Base-by-base conservation (phyloP, 2,797 vertebrate species). In the Gambelia wislizenii region DNA sequence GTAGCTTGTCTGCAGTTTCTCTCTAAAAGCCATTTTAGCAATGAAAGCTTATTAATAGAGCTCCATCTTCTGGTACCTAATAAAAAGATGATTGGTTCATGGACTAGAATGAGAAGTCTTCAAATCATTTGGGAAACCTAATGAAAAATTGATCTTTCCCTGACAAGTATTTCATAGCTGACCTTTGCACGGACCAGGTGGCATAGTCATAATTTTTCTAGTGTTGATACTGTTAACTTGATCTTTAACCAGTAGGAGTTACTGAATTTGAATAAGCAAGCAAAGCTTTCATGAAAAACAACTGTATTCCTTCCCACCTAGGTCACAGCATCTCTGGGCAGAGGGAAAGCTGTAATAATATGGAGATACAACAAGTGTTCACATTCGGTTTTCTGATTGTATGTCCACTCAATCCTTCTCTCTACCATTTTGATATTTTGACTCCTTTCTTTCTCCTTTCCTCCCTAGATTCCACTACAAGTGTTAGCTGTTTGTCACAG, bases 31-130 rank as follows among this genome's bases (percentile, higher is more conserved):
- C 0, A 83, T 79, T 13, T 76, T 27, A 82, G 27, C 56, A 85
- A 89, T n/a, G 56, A n/a, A 94, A 88, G n/a, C 92, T 97, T 95
- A 96, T 96, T 96, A 91, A 92, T 93, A 95, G 84, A 96, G 95
- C 95, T 93, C 97, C 97, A 97, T 95, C 97, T 97, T 95, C 96
- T 97, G 97, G 96, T 87, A 91, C 87, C 83, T 89, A 82, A 72
- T 92, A 91, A 92, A 91, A 90, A 49, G 82, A 91, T 91, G 52
- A 82, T 39, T 93, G 61, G 30, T 79, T 44, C 56, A 84, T 0
- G 85, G 47, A 87, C 2, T 12, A 42, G 85, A 64, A 89, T 89
- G 82, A 86, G 92, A 84, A 91, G 39, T 85, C 70, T 92, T 94
- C 88, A 96, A 95, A 96, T 95, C 74, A 96, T 95, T 95, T 95